A percentile compares a stretch with the other conserved stretches of the same genome.
Evolutionary conservation across 2,113 vertebrate genomes (phyloP).

Genomic region (Xenopus tropicalis): DNA sequence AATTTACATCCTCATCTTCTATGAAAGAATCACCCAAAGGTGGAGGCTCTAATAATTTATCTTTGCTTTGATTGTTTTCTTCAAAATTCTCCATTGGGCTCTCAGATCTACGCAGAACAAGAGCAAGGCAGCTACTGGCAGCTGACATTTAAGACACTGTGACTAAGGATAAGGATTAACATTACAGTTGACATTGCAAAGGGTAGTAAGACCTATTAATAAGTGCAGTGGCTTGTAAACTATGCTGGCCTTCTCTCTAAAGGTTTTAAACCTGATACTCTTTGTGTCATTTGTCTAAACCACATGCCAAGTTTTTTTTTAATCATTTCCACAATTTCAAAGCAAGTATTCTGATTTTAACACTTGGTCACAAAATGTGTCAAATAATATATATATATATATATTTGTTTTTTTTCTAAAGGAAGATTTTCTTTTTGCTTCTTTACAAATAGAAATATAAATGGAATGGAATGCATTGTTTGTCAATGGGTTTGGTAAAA

Average conservation of each 20-base stretch:
- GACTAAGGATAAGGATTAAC: constrained; percentile 82
- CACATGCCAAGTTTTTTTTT: constrained; percentile 45
- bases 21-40: constrained; percentile 56
- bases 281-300: constrained; percentile 40
- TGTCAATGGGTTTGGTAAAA: too few species aligned
- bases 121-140: constrained; percentile 66
- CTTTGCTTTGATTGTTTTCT: constrained; percentile 60
- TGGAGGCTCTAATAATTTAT: constrained; percentile 70
- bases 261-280: constrained; percentile 59
- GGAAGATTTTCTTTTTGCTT: too few species aligned
- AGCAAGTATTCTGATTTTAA: not conserved
- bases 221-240: constrained; percentile 70
- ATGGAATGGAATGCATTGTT: too few species aligned
- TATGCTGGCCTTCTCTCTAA: constrained; percentile 70
- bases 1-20: constrained; percentile 66
- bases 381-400: too few species aligned
- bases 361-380: too few species aligned
- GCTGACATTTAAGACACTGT: constrained; percentile 76
- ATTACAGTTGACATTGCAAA: constrained; percentile 88
- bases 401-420: too few species aligned
- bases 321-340: constrained; percentile 44
- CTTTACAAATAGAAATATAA: too few species aligned
- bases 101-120: constrained; percentile 70
- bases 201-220: constrained; percentile 86
- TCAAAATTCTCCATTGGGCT: constrained; percentile 81